phyloP scores from a whole-genome alignment of 2,888 invertebrate genomes.

The Tenthredo distinguenda region DNA sequence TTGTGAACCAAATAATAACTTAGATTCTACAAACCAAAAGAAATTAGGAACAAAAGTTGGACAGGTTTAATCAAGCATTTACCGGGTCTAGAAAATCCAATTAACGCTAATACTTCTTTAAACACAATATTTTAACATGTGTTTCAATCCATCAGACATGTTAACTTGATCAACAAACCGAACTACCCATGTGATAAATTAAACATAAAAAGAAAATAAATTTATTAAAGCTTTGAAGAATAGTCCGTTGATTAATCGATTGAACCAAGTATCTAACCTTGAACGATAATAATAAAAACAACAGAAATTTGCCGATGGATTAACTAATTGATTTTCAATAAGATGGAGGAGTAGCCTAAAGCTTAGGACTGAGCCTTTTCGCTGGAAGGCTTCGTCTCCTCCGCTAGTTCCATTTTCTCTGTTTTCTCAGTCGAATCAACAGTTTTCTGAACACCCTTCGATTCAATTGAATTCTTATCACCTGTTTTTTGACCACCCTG shows the following conservation, averaged over 20 bases:
- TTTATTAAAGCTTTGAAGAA: neutral
- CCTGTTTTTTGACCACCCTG: constrained; percentile 76
- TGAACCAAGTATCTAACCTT: neutral
- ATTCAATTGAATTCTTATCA: constrained; percentile 75
- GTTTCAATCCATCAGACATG: neutral
- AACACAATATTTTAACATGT: neutral
- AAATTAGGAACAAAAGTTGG: constrained; percentile 31
- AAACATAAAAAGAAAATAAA: neutral
- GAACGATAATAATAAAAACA: neutral
- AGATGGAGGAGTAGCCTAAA: constrained; percentile 75
- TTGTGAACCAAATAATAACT: constrained; percentile 54
- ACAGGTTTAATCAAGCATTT: neutral
- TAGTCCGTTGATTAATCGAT: constrained; percentile 5
- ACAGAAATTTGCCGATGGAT: constrained; percentile 18
- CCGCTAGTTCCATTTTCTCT: constrained; percentile 73
- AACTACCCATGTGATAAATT: neutral
- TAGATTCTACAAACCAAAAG: constrained; percentile 25
- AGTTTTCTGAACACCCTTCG: constrained; percentile 76
- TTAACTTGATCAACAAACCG: neutral
- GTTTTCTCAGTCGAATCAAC: constrained; percentile 74
- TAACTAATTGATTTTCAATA: constrained; percentile 39
- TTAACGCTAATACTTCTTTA: neutral
- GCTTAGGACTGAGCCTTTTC: constrained; percentile 77
- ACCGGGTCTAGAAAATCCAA: neutral
- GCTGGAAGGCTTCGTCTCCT: constrained; percentile 77